Evolutionary conservation across 2,113 vertebrate species (phyloP).

Genomic region (Dipodomys merriami): DNA sequence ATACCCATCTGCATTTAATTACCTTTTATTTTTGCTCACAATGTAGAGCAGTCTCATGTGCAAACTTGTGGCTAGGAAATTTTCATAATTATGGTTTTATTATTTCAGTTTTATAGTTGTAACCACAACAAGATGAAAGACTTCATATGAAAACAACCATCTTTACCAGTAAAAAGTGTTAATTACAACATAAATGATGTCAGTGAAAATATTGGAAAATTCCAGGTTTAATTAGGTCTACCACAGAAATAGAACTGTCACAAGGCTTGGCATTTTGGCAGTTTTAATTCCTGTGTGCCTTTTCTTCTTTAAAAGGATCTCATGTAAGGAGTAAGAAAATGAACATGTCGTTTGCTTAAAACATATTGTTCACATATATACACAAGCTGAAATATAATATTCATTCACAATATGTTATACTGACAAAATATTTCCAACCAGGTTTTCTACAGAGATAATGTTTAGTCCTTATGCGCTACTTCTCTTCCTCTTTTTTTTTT

Average conservation of each 20-base stretch:
- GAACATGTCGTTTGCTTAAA: constrained; percentile 68
- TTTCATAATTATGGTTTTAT: constrained; percentile 78
- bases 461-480: constrained; percentile 24
- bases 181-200: constrained; percentile 81
- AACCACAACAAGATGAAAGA: constrained; percentile 75
- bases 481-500: constrained; percentile 42
- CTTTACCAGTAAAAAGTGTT: constrained; percentile 78
- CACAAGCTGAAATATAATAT: constrained; percentile 52
- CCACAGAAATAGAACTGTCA: constrained; percentile 67
- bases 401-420: constrained; percentile 58
- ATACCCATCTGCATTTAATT: constrained; percentile 70
- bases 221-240: constrained; percentile 78
- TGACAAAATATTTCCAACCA: constrained; percentile 71
- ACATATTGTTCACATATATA: constrained; percentile 54
- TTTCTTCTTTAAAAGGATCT: constrained; percentile 58
- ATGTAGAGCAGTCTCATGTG: constrained; percentile 52
- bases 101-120: constrained; percentile 74
- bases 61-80: constrained; percentile 71
- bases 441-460: neutral
- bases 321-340: constrained; percentile 47
- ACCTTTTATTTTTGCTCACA: constrained; percentile 75
- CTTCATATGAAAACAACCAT: constrained; percentile 64
- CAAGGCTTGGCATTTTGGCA: constrained; percentile 29
- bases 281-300: constrained; percentile 65
- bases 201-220: constrained; percentile 79